Evolutionary conservation across 2,113 vertebrate species (phyloP), one percentile per base, ranked within the genome.

Genomic region (Panthera leo): DNA sequence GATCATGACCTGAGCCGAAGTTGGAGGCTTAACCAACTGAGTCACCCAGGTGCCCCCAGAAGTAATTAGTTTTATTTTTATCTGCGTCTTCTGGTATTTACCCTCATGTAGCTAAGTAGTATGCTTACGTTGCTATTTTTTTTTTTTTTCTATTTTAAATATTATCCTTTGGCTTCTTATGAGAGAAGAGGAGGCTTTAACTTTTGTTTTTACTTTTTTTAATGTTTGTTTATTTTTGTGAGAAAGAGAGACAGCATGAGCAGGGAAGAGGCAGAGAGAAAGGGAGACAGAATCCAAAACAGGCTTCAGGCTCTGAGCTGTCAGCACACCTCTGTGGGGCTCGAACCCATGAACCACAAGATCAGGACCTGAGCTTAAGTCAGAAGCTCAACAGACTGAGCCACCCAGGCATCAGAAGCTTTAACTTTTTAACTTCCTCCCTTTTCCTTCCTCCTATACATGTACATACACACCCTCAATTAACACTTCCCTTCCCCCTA

Each of bases 11-110:
- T 61, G 58, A 61, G 58, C 58, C 58, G 9, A 23, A 61, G 58
- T 61, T 23, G 21, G 58, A 61, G 21, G 58, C 58, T 61, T 61
- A 61, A 8, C 58, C 58, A 8, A 61, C 21, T 61, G 58, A 23
- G 58, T 61, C 21, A 61, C 58, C 58, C 58, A 61, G 58, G 58
- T 23, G 58, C 58, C 58, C 58, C 21, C 8, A 61, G 58, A 86
- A 92, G 4, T 42, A 85, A 94, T 97, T 73, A 65, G 5, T 94
- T 97, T 89, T 84, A 75, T 73, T 92, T 97, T 87, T 90, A 94
- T 65, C 29, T 91, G 11, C 53, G 91, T 25, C 29, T 85, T 83
- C 73, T 55, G 55, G 48, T 58, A 78, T 68, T 18, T 18, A n/a
- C 11, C 3, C 36, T 84, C 7, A 13, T 85, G 31, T 70, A 63